A percentile compares a stretch with the other conserved stretches of the same genome.
phyloP scores from a whole-genome alignment of 2,113 vertebrate species.

The Alosa alosa region DNA sequence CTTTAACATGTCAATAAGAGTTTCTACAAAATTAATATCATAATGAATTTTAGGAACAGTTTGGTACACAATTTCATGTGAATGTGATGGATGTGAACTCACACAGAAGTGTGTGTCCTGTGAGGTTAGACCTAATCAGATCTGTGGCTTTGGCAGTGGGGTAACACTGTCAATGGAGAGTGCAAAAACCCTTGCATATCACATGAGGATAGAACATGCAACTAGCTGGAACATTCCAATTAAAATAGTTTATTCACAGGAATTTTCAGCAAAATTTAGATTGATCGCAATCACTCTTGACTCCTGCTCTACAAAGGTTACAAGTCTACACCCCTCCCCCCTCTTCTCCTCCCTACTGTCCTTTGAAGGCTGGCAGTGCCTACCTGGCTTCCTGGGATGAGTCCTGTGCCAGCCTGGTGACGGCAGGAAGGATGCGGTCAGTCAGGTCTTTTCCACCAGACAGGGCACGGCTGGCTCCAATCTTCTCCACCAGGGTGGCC shows the following conservation, averaged over 20 bases:
- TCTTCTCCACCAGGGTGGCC: conserved; percentile 71
- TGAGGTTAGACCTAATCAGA: not conserved
- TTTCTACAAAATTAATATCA: not conserved
- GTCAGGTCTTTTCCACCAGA: conserved; percentile 74
- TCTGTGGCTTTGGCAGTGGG: conserved; percentile 1
- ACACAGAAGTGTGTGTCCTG: not conserved
- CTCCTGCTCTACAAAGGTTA: too few species aligned
- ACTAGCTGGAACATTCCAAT: not conserved
- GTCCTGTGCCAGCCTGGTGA: conserved; percentile 82
- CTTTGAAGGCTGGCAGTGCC: not conserved
- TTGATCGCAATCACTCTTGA: not conserved
- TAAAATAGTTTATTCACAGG: not conserved
- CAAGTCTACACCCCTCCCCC: too few species aligned
- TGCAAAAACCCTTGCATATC: not conserved
- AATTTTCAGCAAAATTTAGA: not conserved
- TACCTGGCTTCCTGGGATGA: conserved; percentile 90
- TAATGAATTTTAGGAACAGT: not conserved
- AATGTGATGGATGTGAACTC: not conserved
- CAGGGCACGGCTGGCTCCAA: conserved; percentile 78
- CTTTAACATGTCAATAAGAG: not conserved
- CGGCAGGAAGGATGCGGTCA: conserved; percentile 81
- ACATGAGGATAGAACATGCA: not conserved
- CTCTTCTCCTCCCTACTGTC: not conserved
- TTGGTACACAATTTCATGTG: not conserved
- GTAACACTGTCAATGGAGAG: not conserved